phyloP scores from a whole-genome alignment of 2,113 vertebrate genomes.

The Etia nguti region DNA sequence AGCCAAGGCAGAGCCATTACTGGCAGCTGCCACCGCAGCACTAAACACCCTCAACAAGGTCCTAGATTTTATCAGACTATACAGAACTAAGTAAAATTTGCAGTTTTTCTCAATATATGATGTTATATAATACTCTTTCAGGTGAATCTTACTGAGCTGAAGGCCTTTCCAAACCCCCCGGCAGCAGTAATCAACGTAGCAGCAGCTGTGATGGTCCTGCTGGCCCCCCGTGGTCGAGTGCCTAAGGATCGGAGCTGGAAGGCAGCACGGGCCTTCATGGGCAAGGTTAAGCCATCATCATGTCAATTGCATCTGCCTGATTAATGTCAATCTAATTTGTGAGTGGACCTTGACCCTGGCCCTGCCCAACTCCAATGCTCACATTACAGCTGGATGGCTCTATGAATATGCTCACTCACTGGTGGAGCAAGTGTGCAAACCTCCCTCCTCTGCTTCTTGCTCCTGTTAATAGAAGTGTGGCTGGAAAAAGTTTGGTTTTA shows the following conservation, averaged over 20 bases:
- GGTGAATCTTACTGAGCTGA: conserved; percentile 83
- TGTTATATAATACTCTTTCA: conserved; percentile 29
- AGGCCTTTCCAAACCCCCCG: conserved; percentile 79
- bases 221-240: conserved; percentile 72
- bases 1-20: conserved; percentile 78
- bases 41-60: conserved; percentile 85
- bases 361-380: conserved; percentile 25
- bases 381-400: conserved; percentile 42
- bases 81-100: background rate
- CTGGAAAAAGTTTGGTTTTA: background rate
- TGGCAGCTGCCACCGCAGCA: conserved; percentile 75
- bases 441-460: background rate
- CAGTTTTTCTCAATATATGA: background rate
- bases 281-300: conserved; percentile 77
- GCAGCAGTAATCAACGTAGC: conserved; percentile 77
- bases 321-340: conserved; percentile 67
- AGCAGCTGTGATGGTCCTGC: conserved; percentile 80
- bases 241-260: conserved; percentile 81
- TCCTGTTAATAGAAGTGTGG: background rate
- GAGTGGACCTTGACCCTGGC: conserved; percentile 60
- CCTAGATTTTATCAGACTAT: background rate
- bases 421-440: conserved; percentile 1
- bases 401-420: conserved; percentile 57
- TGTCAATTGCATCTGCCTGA: conserved; percentile 59
- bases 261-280: conserved; percentile 77